A percentile compares a stretch with the other conserved stretches of the same genome.
Evolutionary conservation across 2,888 invertebrate genomes (phyloP).

Genomic region (Sinhomidia bicolor): DNA sequence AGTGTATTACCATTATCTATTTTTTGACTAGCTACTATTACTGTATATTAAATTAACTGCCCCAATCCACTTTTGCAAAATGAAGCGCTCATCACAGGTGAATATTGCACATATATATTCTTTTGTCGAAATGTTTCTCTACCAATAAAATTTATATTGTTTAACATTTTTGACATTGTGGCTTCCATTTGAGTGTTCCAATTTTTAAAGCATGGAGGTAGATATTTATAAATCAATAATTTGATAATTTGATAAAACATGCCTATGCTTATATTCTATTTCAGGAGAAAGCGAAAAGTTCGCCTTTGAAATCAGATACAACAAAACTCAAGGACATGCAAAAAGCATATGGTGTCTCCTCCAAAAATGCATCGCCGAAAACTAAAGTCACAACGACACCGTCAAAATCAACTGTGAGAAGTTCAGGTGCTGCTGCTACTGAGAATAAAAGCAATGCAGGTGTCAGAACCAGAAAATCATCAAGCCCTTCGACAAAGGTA

Average conservation of each 20-base stretch:
- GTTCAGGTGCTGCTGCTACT: not conserved
- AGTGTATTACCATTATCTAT: not conserved
- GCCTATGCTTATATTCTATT: not conserved
- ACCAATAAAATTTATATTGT: too few species aligned
- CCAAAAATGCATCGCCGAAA: constrained; percentile 22
- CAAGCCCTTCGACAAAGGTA: not conserved
- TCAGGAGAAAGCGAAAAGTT: constrained; percentile 14
- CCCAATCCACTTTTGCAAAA: not conserved
- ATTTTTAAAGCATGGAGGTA: too few species aligned
- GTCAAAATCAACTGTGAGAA: constrained; percentile 3
- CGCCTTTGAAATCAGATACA: constrained; percentile 12
- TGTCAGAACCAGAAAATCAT: not conserved
- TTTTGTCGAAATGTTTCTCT: too few species aligned
- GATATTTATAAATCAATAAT: too few species aligned
- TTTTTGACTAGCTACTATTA: not conserved
- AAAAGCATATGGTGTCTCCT: constrained; percentile 53
- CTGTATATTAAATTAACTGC: too few species aligned
- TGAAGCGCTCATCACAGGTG: constrained; percentile 47
- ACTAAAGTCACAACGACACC: not conserved
- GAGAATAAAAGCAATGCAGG: constrained; percentile 1
- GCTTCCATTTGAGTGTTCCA: not conserved
- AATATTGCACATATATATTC: not conserved
- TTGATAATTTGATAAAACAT: too few species aligned
- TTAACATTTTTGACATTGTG: not conserved
- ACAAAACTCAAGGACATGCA: constrained; percentile 59